Percentiles rank a stretch among this genome's conserved stretches.
Evolutionary conservation across 2,797 vertebrate species (phyloP).

Genomic region (Spea hammondii): DNA sequence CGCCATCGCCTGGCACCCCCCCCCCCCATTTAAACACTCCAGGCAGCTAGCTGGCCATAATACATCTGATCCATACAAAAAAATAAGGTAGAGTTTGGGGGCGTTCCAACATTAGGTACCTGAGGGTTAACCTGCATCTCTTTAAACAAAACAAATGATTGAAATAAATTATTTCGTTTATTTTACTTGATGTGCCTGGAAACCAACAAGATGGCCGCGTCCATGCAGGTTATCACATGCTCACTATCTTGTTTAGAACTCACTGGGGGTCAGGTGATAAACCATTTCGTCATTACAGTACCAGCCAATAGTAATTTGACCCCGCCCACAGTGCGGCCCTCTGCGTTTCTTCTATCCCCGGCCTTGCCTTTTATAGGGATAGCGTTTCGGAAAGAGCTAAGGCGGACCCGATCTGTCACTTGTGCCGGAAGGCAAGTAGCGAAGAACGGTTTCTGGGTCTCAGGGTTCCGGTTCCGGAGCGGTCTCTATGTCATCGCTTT

Average conservation of each 20-base stretch:
- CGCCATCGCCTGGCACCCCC: no score
- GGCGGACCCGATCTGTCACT: background rate
- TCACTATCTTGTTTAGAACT: background rate
- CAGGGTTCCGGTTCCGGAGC: background rate
- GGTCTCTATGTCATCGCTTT: background rate
- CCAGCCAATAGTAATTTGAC: constrained; percentile 9
- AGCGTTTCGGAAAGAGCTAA: background rate
- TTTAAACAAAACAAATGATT: no score
- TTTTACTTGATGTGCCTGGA: no score
- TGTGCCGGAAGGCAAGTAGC: background rate
- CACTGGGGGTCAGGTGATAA: background rate
- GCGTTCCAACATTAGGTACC: no score
- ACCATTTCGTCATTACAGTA: constrained; percentile 1
- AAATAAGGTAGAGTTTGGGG: no score
- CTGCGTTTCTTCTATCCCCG: constrained; percentile 15
- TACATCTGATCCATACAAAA: no score
- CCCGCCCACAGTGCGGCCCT: constrained; percentile 16
- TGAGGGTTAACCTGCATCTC: no score
- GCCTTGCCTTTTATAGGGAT: constrained; percentile 11
- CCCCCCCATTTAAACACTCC: no score
- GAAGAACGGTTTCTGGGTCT: background rate
- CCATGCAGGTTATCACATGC: background rate
- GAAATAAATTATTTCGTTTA: no score
- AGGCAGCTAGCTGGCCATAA: no score
- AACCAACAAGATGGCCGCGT: constrained; percentile 15